These are phyloP conservation scores for Malurus cyaneus DNA, from an alignment of 2,113 vertebrate genomes.

Conservation along the genomic window DNA sequence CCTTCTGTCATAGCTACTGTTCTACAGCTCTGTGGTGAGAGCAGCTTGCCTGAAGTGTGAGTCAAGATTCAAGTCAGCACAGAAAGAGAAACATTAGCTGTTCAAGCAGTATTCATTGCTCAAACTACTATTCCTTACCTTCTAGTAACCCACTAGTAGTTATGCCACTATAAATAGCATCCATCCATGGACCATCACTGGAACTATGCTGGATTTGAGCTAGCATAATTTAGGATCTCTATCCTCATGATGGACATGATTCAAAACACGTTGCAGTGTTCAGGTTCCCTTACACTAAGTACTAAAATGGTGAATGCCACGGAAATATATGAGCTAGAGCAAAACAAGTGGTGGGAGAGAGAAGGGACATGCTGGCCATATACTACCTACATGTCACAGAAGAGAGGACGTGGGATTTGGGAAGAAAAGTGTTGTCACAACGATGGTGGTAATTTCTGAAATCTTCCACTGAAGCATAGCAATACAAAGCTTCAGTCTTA, in stretches of 20 bases:
- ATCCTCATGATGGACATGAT: background rate
- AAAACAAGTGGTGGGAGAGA: background rate
- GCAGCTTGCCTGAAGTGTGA: background rate
- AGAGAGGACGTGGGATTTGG: background rate
- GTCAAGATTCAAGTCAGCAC: background rate
- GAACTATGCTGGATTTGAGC: background rate
- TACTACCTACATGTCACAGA: background rate
- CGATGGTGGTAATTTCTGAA: background rate
- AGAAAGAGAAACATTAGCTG: background rate
- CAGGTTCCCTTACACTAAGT: rapidly evolving
- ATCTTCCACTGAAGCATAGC: background rate
- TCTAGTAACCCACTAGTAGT: background rate
- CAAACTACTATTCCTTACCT: background rate
- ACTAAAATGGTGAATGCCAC: background rate
- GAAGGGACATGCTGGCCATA: background rate
- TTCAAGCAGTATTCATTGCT: background rate
- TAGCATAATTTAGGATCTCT: background rate
- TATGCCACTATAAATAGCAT: background rate
- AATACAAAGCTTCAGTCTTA: background rate
- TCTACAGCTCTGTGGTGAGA: background rate
- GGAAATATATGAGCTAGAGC: background rate
- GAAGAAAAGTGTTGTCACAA: background rate
- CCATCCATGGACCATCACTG: background rate
- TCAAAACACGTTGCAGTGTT: background rate
- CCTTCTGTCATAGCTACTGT: background rate